phyloP scores from a whole-genome alignment of 2,797 vertebrate species.

The Champsocephalus gunnari region DNA sequence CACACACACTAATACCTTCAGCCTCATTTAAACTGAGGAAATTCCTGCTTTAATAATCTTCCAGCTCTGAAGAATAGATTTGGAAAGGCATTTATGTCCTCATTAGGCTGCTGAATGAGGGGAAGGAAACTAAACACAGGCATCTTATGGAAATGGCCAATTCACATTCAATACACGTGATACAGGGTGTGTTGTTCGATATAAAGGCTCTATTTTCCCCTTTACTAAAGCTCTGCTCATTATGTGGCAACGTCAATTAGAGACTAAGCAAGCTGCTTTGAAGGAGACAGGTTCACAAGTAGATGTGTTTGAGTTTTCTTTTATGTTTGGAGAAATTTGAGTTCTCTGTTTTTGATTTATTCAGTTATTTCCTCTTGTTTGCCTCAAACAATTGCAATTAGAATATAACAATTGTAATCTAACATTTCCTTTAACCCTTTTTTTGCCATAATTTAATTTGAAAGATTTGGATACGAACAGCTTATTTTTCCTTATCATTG shows the following conservation, averaged over 20 bases:
- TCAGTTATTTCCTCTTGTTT: not conserved
- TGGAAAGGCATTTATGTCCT: constrained; percentile 51
- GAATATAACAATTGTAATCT: constrained; percentile 2
- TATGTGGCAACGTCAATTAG: constrained; percentile 1
- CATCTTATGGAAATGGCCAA: not conserved
- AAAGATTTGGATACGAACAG: not conserved
- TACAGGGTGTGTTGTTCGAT: not conserved
- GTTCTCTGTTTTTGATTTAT: not conserved
- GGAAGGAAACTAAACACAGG: constrained; percentile 11
- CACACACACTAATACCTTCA: not conserved
- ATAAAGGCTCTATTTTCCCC: not conserved
- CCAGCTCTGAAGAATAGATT: constrained; percentile 20
- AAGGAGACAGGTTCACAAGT: not conserved
- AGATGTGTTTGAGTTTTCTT: not conserved
- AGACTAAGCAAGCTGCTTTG: not conserved
- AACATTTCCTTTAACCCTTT: not conserved
- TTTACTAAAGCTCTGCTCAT: constrained; percentile 2
- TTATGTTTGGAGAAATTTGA: not conserved
- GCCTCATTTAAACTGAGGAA: constrained; percentile 29
- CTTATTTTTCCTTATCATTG: not conserved
- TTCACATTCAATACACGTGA: not conserved
- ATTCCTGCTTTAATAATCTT: constrained; percentile 62
- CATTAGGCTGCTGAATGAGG: constrained; percentile 67
- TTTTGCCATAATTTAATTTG: not conserved
- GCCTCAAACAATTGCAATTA: too few relatives aligned